phyloP scores from a whole-genome alignment of 2,888 invertebrate species.

The Pyrrhosoma nymphula region DNA sequence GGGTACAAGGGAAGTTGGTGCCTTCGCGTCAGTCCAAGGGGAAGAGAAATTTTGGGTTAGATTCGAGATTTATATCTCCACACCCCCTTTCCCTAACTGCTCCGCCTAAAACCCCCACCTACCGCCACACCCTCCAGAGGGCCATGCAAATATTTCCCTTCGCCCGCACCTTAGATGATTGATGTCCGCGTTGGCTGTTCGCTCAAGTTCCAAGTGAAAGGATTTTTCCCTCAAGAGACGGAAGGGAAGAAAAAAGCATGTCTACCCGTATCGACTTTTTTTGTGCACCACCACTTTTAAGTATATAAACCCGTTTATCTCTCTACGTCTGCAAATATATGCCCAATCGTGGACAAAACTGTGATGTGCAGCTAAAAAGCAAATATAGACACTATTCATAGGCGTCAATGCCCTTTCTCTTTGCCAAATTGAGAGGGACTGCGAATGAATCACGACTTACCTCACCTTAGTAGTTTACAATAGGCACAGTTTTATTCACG shows the following conservation, averaged over 20 bases:
- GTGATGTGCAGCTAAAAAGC: too few relatives aligned
- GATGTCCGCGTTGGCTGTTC: neutral
- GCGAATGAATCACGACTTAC: too few relatives aligned
- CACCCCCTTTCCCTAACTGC: neutral
- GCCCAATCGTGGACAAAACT: too few relatives aligned
- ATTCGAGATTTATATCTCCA: neutral
- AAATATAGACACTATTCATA: too few relatives aligned
- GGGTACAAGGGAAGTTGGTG: neutral
- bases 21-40: neutral
- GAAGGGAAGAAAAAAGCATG: neutral
- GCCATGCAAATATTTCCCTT: slow-evolving; percentile 4
- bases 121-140: neutral
- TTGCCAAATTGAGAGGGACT: too few relatives aligned
- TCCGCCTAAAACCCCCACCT: neutral
- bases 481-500: too few relatives aligned
- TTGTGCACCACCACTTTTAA: neutral
- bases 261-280: neutral
- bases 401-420: too few relatives aligned
- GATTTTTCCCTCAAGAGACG: slow-evolving; percentile 23
- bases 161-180: slow-evolving; percentile 12
- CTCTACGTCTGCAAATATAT: too few relatives aligned
- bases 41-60: slow-evolving; percentile 13
- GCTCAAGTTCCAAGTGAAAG: slow-evolving; percentile 44
- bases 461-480: too few relatives aligned
- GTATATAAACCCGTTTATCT: too few relatives aligned